phyloP scores from a whole-genome alignment of 23 tunicate species.

The Corella eumyota region DNA sequence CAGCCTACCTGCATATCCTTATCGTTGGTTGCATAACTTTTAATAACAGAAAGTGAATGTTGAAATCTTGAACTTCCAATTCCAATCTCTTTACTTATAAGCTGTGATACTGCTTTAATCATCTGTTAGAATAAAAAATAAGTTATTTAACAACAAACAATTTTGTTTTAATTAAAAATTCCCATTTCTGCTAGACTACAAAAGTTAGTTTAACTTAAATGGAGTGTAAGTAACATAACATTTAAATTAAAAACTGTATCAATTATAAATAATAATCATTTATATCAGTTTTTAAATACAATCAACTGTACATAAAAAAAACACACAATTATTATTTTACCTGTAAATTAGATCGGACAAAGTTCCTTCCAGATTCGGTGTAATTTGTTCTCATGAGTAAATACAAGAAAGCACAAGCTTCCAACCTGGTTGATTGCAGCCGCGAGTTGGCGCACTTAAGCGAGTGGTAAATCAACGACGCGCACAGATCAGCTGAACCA shows the following conservation, averaged over 20 bases:
- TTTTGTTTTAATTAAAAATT: conserved; percentile 1
- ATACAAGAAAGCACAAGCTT: conserved; percentile 81
- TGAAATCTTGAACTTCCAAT: conserved; percentile 89
- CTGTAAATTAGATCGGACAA: conserved; percentile 82
- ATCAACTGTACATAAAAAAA: too few species aligned
- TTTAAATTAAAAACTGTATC: conserved; percentile 1
- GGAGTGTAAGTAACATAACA: background rate
- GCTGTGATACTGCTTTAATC: conserved; percentile 93
- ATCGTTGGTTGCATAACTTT: conserved; percentile 77
- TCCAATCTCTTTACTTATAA: conserved; percentile 78
- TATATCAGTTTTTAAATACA: too few species aligned
- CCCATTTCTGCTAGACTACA: background rate
- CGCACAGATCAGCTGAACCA: conserved; percentile 77
- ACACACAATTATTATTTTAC: conserved; percentile 11
- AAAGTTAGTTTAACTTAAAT: background rate
- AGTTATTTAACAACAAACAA: background rate
- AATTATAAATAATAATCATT: too few species aligned
- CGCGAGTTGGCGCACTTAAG: conserved; percentile 74
- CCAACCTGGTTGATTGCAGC: conserved; percentile 54
- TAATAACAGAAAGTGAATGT: conserved; percentile 72
- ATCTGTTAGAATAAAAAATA: conserved; percentile 46
- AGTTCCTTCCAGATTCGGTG: conserved; percentile 21
- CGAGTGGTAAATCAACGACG: conserved; percentile 68
- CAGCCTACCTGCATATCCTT: conserved; percentile 87
- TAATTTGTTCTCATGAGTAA: conserved; percentile 77